These are phyloP conservation scores for Choloepus hoffmanni DNA, from an alignment of 2,113 vertebrate species.

Conservation along the genomic window DNA sequence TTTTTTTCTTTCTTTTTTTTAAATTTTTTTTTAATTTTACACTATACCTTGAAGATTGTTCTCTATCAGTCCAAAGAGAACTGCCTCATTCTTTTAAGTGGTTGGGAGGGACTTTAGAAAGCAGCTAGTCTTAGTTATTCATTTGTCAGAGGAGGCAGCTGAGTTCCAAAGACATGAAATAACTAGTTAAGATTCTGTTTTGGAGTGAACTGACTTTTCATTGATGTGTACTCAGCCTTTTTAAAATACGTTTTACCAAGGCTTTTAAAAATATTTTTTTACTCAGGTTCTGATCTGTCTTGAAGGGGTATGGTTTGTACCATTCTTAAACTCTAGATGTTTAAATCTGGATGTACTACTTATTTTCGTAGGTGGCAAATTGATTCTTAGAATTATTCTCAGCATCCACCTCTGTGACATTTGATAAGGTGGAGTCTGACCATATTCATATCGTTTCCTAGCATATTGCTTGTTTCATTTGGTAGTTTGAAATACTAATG, in stretches of 20 bases:
- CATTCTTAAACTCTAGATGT: neutral
- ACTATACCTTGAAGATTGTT: neutral
- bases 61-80: neutral
- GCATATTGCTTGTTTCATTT: neutral
- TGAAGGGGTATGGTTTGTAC: neutral
- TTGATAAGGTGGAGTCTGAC: neutral
- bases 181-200: slow-evolving; percentile 23
- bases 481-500: slow-evolving; percentile 6
- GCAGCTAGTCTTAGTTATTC: neutral
- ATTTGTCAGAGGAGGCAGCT: neutral
- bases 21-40: neutral
- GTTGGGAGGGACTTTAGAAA: neutral
- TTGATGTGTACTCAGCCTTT: neutral
- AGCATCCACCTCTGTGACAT: neutral
- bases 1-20: neutral
- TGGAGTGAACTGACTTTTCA: slow-evolving; percentile 12
- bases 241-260: neutral
- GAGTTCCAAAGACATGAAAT: neutral
- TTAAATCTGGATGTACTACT: slow-evolving; percentile 19
- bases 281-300: neutral
- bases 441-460: neutral
- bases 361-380: slow-evolving; percentile 11
- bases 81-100: neutral
- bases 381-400: slow-evolving; percentile 12
- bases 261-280: neutral